A percentile compares a stretch with the other conserved stretches of the same genome.
Evolutionary conservation across 2,888 invertebrate genomes (phyloP).

Genomic region (Meloe dianella): DNA sequence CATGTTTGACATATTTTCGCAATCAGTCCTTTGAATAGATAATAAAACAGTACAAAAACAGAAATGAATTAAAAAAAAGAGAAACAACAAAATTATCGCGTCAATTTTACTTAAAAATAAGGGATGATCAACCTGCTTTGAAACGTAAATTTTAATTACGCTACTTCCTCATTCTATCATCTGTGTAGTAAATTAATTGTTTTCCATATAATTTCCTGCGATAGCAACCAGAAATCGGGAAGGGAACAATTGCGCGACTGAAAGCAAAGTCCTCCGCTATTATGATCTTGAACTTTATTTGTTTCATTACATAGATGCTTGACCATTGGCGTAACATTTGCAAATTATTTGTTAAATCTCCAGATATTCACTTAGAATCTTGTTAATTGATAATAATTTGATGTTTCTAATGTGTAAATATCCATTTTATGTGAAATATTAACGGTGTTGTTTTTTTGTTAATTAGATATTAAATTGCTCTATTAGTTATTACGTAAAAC

Average conservation of each 20-base stretch:
- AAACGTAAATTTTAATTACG: too few relatives aligned
- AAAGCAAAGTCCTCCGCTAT: not conserved
- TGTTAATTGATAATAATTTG: not conserved
- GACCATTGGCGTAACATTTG: not conserved
- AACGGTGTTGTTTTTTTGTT: not conserved
- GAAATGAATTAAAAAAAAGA: not conserved
- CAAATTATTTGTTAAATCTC: not conserved
- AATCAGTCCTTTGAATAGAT: conserved; percentile 35
- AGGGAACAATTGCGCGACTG: too few relatives aligned
- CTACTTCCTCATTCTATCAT: too few relatives aligned
- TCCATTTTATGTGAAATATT: not conserved
- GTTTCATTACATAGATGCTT: not conserved
- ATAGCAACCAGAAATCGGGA: too few relatives aligned
- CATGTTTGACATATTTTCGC: conserved; percentile 49
- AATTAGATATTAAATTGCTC: not conserved
- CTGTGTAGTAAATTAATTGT: too few relatives aligned
- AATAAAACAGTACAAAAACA: conserved; percentile 19
- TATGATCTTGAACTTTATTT: not conserved
- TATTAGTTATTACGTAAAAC: too few relatives aligned
- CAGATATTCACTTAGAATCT: not conserved
- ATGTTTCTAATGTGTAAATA: not conserved
- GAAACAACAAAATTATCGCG: not conserved
- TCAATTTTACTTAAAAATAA: not conserved
- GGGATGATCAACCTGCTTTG: too few relatives aligned
- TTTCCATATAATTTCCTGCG: too few relatives aligned